A percentile compares a stretch with the other conserved stretches of the same genome.
Evolutionary conservation across 2,797 vertebrate genomes (phyloP).

Genomic region (Babyrousa celebensis): DNA sequence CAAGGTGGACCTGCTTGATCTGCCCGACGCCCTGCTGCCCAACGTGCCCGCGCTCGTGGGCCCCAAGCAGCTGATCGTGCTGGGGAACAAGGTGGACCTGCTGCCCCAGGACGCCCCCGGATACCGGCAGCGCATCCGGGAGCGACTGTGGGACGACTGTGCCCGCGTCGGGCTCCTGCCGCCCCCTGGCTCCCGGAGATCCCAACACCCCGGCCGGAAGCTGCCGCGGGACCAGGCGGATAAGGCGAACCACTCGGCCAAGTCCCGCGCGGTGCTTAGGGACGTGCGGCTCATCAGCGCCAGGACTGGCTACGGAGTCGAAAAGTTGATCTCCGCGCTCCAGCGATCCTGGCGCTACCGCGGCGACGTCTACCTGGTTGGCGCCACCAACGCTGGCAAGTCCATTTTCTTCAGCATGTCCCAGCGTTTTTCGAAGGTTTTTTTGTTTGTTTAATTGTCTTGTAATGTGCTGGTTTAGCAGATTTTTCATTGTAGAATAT

Average conservation of each 20-base stretch:
- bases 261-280: background rate
- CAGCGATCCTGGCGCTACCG: constrained; percentile 95
- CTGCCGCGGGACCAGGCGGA: background rate
- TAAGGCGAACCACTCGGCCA: accelerated
- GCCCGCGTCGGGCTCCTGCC: constrained; percentile 88
- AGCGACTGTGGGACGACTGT: constrained; percentile 90
- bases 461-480: no score
- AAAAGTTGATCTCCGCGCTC: constrained; percentile 93
- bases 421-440: no score
- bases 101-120: constrained; percentile 92
- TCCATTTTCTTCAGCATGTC: constrained; percentile 97
- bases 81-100: constrained; percentile 96
- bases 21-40: constrained; percentile 92
- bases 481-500: background rate
- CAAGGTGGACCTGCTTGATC: constrained; percentile 94
- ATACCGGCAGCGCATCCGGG: constrained; percentile 92
- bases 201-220: background rate
- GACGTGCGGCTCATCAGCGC: constrained; percentile 96
- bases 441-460: no score
- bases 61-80: constrained; percentile 89
- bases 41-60: constrained; percentile 89
- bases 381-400: constrained; percentile 95
- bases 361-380: constrained; percentile 96
- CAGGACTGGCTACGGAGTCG: constrained; percentile 96
- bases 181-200: background rate